Percentiles rank a stretch among this genome's conserved stretches.
Conservation (phyloP, 2,113 vertebrate genomes). For the Pterocles gutturalis region DNA sequence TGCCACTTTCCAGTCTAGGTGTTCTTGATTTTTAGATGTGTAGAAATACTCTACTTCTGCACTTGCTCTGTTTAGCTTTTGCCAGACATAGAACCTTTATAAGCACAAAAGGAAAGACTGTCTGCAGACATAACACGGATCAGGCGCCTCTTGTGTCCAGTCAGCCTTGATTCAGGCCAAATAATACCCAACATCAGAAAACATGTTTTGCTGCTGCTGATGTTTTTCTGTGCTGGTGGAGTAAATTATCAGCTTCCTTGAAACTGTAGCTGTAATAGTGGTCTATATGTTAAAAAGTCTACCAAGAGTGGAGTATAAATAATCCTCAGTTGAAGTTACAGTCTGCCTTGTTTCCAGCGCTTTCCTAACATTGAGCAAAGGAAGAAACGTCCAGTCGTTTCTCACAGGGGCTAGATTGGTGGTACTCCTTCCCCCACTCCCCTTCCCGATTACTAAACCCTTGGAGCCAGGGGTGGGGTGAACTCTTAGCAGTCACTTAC, state of each 20-base stretch:
- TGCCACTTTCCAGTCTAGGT: neutral
- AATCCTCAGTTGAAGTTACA: neutral
- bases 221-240: neutral
- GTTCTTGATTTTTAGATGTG: neutral
- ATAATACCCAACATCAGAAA: neutral
- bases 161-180: neutral
- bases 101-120: neutral
- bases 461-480: too few species aligned
- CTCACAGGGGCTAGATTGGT: too few species aligned
- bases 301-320: neutral
- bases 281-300: neutral
- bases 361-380: neutral
- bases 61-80: neutral
- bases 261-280: neutral
- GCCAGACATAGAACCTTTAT: neutral
- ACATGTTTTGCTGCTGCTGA: neutral
- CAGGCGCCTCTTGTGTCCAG: accelerated
- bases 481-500: too few species aligned
- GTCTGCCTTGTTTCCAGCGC: neutral
- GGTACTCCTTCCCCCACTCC: too few species aligned
- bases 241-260: neutral
- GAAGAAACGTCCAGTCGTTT: neutral
- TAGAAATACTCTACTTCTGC: neutral
- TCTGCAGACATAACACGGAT: neutral
- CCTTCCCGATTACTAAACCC: too few species aligned